Evolutionary conservation across 2,888 invertebrate species (phyloP), one percentile per base, ranked within the genome.

Genomic region (Germaria angustata): DNA sequence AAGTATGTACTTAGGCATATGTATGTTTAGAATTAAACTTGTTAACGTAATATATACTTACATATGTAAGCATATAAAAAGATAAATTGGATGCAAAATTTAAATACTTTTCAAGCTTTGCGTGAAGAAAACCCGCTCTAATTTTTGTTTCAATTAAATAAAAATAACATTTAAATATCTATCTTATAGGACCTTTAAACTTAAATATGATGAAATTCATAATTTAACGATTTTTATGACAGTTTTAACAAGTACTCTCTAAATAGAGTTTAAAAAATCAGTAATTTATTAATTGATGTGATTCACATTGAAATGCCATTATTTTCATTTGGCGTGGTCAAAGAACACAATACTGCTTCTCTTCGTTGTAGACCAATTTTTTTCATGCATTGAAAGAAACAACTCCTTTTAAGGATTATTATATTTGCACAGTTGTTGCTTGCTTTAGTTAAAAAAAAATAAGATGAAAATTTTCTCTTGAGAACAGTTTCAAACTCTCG

Each of bases 321-420:
- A 17, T 65, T 15, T n/a, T 34, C 20, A 34, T 22, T 8, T 51
- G n/a, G 24, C 32, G n/a, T 32, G 32, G 24, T 13, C 39, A 41
- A 17, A 41, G 7, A 28, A 68, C 53, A 15, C 15, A 51, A 41
- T 2, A 34, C 36, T 66, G 1, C n/a, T 24, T 24, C 34, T 15
- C 49, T 36, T 36, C 49, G 39, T 28, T 24, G 32, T 4, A 41
- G 11, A 15, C 2, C 63, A 1, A 44, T 46, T 22, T 36, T n/a
- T 7, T 5, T 17, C 22, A n/a, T 51, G 1, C 24, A 34, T 15
- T 13, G 51, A 55, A 55, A 24, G 41, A 34, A 32, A 11, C 24
- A 65, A 57, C n/a, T 66, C 57, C 24, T 75, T 66, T 46, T 75
- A 75, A 75, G 75, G 65, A 57, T 66, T 46, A 66, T 4, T 75